Evolutionary conservation across 2,888 invertebrate genomes (phyloP).

Genomic region (Argyresthia goedartella): DNA sequence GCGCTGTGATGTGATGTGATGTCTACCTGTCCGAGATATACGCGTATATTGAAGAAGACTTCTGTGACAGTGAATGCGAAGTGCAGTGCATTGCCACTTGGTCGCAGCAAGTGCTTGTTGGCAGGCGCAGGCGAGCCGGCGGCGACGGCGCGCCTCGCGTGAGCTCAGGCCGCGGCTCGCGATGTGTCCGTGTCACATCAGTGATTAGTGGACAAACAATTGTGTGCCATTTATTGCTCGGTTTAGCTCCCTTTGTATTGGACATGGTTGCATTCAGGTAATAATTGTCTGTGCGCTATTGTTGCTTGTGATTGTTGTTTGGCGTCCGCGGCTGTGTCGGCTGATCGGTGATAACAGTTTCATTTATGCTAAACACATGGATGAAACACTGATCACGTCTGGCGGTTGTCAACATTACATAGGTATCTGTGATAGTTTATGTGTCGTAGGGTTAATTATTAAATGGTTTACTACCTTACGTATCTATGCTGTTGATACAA

Average conservation of each 20-base stretch:
- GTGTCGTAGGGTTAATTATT: not conserved
- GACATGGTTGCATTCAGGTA: slow-evolving; percentile 44
- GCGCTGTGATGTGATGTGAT: not conserved
- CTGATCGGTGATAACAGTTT: not conserved
- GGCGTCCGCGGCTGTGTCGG: not conserved
- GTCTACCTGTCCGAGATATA: not conserved
- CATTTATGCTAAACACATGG: not conserved
- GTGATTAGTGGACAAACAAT: slow-evolving; percentile 28
- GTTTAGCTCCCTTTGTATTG: slow-evolving; percentile 23
- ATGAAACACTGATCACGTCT: not conserved
- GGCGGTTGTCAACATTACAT: not conserved
- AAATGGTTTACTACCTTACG: not conserved
- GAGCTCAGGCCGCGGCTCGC: not conserved
- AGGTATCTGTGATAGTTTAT: not conserved
- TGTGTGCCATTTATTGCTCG: slow-evolving; percentile 22
- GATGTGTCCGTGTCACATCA: slow-evolving; percentile 20
- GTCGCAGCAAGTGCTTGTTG: not conserved
- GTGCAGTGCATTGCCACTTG: not conserved
- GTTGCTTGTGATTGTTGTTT: slow-evolving; percentile 1
- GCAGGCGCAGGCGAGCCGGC: not conserved
- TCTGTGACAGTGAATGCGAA: not conserved
- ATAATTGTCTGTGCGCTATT: slow-evolving; percentile 5
- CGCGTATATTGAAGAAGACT: no score
- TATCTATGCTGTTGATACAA: no score
- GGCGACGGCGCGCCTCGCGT: not conserved